Conservation (phyloP, 2,113 vertebrate species). For the Carettochelys insculpta region DNA sequence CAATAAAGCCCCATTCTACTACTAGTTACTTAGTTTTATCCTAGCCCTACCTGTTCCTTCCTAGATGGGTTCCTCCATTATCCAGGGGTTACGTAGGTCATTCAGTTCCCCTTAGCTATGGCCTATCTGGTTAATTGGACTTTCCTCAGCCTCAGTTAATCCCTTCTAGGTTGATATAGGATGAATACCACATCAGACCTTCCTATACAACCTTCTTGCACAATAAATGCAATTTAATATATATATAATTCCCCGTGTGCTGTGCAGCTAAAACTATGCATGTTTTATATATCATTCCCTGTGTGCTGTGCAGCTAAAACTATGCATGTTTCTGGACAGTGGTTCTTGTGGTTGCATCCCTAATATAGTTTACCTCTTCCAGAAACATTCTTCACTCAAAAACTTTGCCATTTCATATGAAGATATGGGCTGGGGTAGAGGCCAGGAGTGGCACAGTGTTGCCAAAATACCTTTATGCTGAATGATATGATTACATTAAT, state of each 20-base stretch:
- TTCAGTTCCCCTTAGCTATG: background rate
- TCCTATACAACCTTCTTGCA: background rate
- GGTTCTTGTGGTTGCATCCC: background rate
- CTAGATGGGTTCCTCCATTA: background rate
- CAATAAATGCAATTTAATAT: background rate
- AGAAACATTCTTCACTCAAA: background rate
- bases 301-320: background rate
- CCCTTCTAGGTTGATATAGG: background rate
- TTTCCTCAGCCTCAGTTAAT: background rate
- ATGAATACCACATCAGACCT: background rate
- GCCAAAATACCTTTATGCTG: slow-evolving; percentile 37
- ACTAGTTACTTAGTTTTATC: background rate
- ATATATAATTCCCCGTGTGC: background rate
- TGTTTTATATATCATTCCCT: rapidly evolving
- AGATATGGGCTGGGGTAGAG: background rate
- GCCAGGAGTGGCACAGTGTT: background rate
- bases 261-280: background rate
- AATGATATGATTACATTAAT: background rate
- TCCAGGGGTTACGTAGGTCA: background rate
- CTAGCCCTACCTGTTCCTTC: background rate
- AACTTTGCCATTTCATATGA: background rate
- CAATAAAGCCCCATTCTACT: background rate
- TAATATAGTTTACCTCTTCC: background rate
- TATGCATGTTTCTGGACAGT: background rate
- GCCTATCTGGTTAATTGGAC: background rate